Percentiles rank a stretch among this genome's conserved stretches.
Conservation (phyloP, 1,140 invertebrate species). For the Musca vetustissima region DNA sequence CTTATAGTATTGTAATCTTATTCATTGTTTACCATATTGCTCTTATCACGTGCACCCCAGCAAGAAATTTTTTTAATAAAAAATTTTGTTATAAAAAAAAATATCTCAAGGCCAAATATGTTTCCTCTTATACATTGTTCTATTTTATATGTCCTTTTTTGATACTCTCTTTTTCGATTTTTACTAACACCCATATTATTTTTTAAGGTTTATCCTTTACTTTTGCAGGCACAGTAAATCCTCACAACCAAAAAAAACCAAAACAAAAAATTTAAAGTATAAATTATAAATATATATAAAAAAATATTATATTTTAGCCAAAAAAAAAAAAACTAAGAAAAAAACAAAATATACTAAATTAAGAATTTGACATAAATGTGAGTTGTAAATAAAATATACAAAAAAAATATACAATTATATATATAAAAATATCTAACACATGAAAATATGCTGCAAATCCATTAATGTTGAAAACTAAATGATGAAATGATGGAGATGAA, state of each 20-base stretch:
- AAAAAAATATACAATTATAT: neutral
- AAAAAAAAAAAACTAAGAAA: neutral
- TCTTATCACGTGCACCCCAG: too few relatives aligned
- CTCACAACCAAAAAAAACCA: slow-evolving; percentile 32
- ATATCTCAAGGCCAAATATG: neutral
- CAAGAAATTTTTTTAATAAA: neutral
- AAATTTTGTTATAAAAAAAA: slow-evolving; percentile 5
- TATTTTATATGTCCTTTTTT: slow-evolving; percentile 38
- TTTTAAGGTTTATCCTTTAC: slow-evolving; percentile 57
- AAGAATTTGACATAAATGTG: slow-evolving; percentile 3
- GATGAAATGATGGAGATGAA: neutral
- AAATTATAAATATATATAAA: neutral
- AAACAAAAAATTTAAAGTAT: slow-evolving; percentile 18
- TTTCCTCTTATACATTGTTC: slow-evolving; percentile 1
- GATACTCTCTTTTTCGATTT: slow-evolving; percentile 56
- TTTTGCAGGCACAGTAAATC: slow-evolving; percentile 56
- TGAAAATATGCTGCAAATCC: slow-evolving; percentile 6
- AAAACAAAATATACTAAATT: neutral
- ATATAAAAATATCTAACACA: neutral
- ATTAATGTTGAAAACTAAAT: slow-evolving; percentile 18
- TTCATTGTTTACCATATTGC: slow-evolving; percentile 10
- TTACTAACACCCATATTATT: slow-evolving; percentile 57
- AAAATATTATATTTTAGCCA: slow-evolving; percentile 8
- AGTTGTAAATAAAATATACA: slow-evolving; percentile 8
- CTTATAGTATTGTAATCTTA: neutral